phyloP scores from a whole-genome alignment of 2,113 vertebrate genomes.

The Pelobates fuscus region DNA sequence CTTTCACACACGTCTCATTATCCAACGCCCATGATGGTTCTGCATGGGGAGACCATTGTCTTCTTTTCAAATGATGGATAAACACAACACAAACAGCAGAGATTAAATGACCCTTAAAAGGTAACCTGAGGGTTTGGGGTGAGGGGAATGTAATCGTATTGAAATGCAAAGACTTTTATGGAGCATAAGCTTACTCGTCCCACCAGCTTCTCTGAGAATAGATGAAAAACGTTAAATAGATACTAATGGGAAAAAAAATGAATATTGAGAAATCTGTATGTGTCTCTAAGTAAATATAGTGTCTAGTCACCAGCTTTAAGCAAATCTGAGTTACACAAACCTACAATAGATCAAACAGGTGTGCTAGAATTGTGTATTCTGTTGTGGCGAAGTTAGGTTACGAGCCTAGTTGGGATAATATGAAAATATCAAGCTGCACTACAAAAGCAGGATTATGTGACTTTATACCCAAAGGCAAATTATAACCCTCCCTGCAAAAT shows the following conservation, averaged over 20 bases:
- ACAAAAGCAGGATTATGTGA: no score
- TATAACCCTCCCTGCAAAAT: no score
- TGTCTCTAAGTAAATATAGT: constrained; percentile 4
- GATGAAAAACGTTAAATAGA: no score
- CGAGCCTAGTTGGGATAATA: no score
- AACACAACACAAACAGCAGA: not conserved
- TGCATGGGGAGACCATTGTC: constrained; percentile 5
- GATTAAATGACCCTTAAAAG: not conserved
- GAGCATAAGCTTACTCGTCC: not conserved
- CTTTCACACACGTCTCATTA: constrained; percentile 1
- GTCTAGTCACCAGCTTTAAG: not conserved
- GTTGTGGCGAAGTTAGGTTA: not conserved
- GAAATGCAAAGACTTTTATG: constrained; percentile 2
- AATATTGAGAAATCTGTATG: not conserved
- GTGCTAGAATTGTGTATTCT: not conserved
- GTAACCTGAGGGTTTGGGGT: constrained; percentile 11
- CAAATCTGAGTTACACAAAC: not conserved
- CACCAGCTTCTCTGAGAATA: no score
- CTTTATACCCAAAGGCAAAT: no score
- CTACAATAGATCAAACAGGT: not conserved
- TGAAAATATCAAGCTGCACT: no score
- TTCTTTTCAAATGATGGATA: constrained; percentile 10
- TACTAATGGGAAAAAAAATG: no score
- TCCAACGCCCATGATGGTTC: constrained; percentile 3
- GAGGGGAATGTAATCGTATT: not conserved